These are phyloP conservation scores for Pantherophis guttatus DNA, from an alignment of 2,113 vertebrate genomes.

Conservation along the genomic window DNA sequence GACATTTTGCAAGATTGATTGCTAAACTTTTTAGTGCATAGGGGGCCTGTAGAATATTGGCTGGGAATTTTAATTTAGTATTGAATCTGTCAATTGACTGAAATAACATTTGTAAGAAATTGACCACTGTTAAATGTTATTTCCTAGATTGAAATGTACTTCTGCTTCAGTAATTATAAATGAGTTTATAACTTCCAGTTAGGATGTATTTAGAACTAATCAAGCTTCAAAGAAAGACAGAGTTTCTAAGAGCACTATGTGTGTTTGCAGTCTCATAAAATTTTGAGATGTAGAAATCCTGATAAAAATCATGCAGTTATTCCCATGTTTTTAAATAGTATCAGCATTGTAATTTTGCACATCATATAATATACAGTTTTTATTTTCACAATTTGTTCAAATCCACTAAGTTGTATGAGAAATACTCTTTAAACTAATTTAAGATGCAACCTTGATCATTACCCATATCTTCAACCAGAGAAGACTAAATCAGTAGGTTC, in stretches of 20 bases:
- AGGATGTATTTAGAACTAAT: neutral
- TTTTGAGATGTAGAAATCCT: neutral
- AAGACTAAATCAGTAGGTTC: neutral
- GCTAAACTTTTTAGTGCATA: neutral
- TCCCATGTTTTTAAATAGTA: neutral
- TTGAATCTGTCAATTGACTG: neutral
- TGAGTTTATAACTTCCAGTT: neutral
- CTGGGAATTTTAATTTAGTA: neutral
- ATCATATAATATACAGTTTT: neutral
- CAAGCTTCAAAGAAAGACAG: neutral
- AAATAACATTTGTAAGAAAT: neutral
- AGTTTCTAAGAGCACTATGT: neutral
- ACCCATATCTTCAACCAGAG: neutral
- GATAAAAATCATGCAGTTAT: neutral
- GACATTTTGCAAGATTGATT: neutral
- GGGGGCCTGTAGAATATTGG: neutral
- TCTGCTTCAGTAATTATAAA: neutral
- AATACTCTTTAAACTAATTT: neutral
- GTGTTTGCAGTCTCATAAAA: neutral
- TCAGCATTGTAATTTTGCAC: neutral
- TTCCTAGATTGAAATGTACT: neutral
- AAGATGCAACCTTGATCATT: neutral
- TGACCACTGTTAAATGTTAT: neutral
- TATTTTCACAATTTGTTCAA: neutral
- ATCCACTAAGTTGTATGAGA: neutral